Evolutionary conservation across 2,888 invertebrate species (phyloP), one percentile per base, ranked within the genome.

Genomic region (Lomographa bimaculata): DNA sequence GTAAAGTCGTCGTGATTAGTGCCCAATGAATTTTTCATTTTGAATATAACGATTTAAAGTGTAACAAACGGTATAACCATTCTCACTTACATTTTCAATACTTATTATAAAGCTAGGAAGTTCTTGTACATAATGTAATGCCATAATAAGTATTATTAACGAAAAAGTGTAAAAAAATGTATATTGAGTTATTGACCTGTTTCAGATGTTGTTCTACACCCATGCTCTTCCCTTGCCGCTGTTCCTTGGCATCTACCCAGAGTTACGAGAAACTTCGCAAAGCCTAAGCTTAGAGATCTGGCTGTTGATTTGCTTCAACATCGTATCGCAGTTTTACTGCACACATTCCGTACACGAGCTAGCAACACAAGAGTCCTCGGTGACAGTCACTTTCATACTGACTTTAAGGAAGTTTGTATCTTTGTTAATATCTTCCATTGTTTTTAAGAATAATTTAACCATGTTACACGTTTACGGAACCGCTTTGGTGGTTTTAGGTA

Each of bases 161-260:
- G n/a, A n/a, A n/a, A n/a, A n/a, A n/a, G n/a, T n/a, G n/a, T n/a
- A n/a, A n/a, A n/a, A n/a, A n/a, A n/a, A 14, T 14, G 14, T 14
- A 3, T 14, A 14, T 4, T 14, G 4, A 14, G 4, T 14, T 3
- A 17, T 23, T 10, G 30, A 45, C 43, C 4, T 46, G 28, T 78
- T 82, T 9, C 82, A 87, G 87, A 86, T 89, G 87, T 63, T 87
- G 61, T 87, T 86, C 49, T 89, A 80, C 57, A 83, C 83, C 0
- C 74, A 86, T 40, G 71, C 72, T 1, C 47, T 89, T 2, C 82
- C 86, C 0, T 39, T 89, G 23, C 87, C 86, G 2, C 26, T 87
- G 17, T 89, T 87, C 47, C 14, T 80, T 1, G 60, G 64, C 2
- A 72, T 86, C 18, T 71, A 63, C 20, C 70, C 80, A 1, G 79